phyloP scores from a whole-genome alignment of 1,140 invertebrate species.

The Aethina tumida region DNA sequence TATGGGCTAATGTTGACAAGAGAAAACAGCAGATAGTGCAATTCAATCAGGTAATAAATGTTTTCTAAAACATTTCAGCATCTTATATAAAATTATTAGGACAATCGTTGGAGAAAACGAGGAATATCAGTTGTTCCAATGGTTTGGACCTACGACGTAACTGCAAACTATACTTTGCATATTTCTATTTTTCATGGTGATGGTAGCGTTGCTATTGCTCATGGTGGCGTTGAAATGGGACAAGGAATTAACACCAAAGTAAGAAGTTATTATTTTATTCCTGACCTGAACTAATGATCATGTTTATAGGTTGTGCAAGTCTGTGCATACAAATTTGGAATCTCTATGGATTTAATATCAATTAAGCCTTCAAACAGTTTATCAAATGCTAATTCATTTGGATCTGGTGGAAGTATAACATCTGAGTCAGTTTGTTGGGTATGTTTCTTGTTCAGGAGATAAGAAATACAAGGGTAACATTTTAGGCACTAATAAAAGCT shows the following conservation, averaged over 20 bases:
- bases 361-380: constrained; percentile 59
- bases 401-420: constrained; percentile 60
- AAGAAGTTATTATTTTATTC: not conserved
- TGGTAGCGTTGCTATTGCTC: constrained; percentile 63
- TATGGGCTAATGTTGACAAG: constrained; percentile 48
- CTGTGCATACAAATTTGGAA: constrained; percentile 60
- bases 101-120: constrained; percentile 68
- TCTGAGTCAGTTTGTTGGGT: constrained; percentile 59
- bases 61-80: too few relatives aligned
- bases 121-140: constrained; percentile 60
- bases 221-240: constrained; percentile 76
- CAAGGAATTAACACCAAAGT: constrained; percentile 66
- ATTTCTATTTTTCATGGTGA: constrained; percentile 65
- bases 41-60: constrained; percentile 55
- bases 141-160: constrained; percentile 53
- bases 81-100: constrained; percentile 13
- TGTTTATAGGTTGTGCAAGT: constrained; percentile 56
- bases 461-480: constrained; percentile 3
- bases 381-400: constrained; percentile 51
- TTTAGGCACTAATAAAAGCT: constrained; percentile 52
- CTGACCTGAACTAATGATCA: not conserved
- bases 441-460: constrained; percentile 23
- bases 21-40: constrained; percentile 43
- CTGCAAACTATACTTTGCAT: constrained; percentile 50
- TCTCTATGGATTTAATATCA: constrained; percentile 58